These are phyloP conservation scores for Hormaphis cornu DNA, from an alignment of 1,140 invertebrate species.

Conservation along the genomic window DNA sequence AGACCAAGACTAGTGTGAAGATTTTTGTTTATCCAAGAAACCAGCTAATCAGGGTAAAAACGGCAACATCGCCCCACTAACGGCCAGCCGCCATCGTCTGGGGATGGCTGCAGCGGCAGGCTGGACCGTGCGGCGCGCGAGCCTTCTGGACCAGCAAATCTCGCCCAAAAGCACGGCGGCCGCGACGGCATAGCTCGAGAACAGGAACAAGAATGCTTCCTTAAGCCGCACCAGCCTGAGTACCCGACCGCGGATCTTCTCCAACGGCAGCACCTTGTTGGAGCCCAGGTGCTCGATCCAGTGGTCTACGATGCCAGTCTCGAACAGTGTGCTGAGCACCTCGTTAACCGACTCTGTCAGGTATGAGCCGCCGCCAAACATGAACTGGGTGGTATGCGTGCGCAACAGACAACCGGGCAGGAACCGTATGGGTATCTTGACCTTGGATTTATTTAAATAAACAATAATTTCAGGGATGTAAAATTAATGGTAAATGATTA, in stretches of 20 bases:
- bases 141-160: neutral
- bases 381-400: conserved; percentile 36
- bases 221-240: conserved; percentile 13
- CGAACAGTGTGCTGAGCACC: conserved; percentile 32
- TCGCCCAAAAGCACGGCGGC: conserved; percentile 2
- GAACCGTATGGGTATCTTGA: conserved; percentile 35
- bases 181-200: neutral
- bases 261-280: conserved; percentile 31
- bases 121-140: too few relatives aligned
- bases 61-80: too few relatives aligned
- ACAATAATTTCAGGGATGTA: too few relatives aligned
- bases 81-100: too few relatives aligned
- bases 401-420: conserved; percentile 36
- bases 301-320: conserved; percentile 35
- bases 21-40: too few relatives aligned
- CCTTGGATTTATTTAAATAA: too few relatives aligned
- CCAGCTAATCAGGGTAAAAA: too few relatives aligned
- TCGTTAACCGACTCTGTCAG: conserved; percentile 33
- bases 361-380: conserved; percentile 33
- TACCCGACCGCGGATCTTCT: conserved; percentile 30
- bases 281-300: conserved; percentile 33
- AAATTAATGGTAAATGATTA: too few relatives aligned
- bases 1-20: too few relatives aligned
- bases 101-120: too few relatives aligned
- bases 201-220: conserved; percentile 29